These are phyloP conservation scores for Ceratosolen solmsi DNA, from an alignment of 1,140 invertebrate genomes.

Conservation along the genomic window DNA sequence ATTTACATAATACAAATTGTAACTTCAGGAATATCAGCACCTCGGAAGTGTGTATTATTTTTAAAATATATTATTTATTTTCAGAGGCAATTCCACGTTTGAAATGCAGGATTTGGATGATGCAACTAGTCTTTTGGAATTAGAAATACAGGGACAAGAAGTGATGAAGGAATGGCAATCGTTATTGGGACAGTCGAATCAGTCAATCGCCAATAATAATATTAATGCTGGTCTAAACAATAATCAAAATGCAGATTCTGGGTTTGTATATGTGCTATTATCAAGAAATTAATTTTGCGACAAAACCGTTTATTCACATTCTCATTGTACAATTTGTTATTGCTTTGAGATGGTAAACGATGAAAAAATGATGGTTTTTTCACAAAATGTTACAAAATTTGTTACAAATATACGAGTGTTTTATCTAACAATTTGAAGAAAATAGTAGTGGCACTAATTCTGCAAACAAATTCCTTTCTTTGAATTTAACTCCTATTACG, in stretches of 20 bases:
- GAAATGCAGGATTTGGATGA: conserved; percentile 73
- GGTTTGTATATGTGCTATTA: conserved; percentile 64
- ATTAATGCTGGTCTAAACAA: conserved; percentile 62
- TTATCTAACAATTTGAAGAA: not conserved
- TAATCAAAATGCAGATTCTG: conserved; percentile 65
- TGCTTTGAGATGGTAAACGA: no score
- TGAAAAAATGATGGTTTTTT: conserved; percentile 12
- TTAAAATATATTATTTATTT: no score
- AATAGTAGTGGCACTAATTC: conserved; percentile 32
- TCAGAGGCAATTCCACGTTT: conserved; percentile 70
- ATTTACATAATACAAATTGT: no score
- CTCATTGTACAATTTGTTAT: no score
- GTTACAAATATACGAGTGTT: not conserved
- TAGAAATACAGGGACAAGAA: conserved; percentile 74
- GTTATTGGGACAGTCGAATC: conserved; percentile 71
- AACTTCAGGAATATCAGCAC: no score
- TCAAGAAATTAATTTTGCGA: conserved; percentile 5
- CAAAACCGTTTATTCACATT: no score
- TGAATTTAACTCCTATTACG: conserved; percentile 28
- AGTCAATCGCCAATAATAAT: conserved; percentile 63
- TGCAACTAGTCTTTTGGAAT: conserved; percentile 72
- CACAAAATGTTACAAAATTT: no score
- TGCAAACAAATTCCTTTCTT: conserved; percentile 39
- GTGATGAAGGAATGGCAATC: conserved; percentile 75
- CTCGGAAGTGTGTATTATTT: no score